Evolutionary conservation across 2,113 vertebrate genomes (phyloP).

Genomic region (Canis aureus): DNA sequence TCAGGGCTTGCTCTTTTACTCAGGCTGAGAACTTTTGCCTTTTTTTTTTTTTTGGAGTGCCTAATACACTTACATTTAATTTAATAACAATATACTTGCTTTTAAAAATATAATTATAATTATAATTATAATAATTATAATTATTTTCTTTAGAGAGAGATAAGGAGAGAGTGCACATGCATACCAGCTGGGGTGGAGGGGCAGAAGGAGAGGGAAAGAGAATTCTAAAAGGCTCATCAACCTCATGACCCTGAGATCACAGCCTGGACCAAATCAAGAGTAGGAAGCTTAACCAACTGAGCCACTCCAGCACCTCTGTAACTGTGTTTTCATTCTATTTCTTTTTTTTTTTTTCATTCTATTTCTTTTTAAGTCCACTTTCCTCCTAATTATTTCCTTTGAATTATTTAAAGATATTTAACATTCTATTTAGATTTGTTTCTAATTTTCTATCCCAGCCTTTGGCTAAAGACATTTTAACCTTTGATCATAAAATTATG

Average conservation of each 20-base stretch:
- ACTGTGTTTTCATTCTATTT: background rate
- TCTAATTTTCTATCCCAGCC: background rate
- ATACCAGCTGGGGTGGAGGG: background rate
- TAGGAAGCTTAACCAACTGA: background rate
- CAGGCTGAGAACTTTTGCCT: background rate
- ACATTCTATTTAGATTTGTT: background rate
- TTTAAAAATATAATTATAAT: background rate
- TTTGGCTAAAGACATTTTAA: background rate
- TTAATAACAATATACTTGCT: background rate
- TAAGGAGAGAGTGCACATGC: background rate
- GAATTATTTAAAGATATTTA: conserved; percentile 1
- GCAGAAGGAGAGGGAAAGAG: background rate
- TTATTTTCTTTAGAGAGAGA: background rate
- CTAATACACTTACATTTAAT: background rate
- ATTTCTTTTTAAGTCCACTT: background rate
- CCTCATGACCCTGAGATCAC: background rate
- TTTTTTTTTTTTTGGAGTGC: background rate
- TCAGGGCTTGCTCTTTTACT: background rate
- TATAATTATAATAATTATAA: no score
- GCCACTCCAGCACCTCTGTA: background rate
- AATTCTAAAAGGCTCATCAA: background rate
- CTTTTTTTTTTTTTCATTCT: background rate
- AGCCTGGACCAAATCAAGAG: background rate
- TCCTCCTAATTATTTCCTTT: background rate
- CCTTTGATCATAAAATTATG: background rate